Evolutionary conservation across 30 jellyfish, hydroid and myxozoan genomes (phyloP).

Genomic region (Pseudorhiza aurosa): DNA sequence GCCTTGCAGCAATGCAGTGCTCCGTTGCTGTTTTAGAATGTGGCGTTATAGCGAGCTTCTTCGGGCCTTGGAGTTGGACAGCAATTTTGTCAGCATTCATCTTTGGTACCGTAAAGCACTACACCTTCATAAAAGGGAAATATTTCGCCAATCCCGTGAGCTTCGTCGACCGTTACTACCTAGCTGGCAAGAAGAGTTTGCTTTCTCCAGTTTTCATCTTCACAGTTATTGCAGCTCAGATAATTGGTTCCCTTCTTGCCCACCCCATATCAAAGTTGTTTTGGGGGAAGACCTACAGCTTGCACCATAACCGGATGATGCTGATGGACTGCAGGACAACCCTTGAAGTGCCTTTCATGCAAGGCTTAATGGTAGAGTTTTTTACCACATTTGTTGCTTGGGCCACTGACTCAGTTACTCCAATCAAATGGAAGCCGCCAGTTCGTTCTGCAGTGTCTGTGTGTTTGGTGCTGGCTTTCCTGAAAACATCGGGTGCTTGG

Average conservation of each 20-base stretch:
- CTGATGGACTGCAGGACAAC: conserved; percentile 66
- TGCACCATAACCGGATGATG: conserved; percentile 32
- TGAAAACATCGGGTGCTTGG: conserved; percentile 90
- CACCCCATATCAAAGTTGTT: conserved; percentile 59
- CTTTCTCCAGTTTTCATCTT: conserved; percentile 33
- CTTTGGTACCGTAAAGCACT: conserved; percentile 50
- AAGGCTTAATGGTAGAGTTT: conserved; percentile 67
- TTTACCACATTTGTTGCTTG: conserved; percentile 60
- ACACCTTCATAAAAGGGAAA: conserved; percentile 35
- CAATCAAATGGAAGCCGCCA: conserved; percentile 73
- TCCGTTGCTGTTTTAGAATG: conserved; percentile 59
- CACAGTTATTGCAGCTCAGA: conserved; percentile 39
- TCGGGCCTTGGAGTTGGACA: conserved; percentile 41
- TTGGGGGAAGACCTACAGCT: conserved; percentile 72
- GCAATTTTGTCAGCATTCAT: conserved; percentile 22
- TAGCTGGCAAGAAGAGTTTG: conserved; percentile 7
- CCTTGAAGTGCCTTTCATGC: conserved; percentile 49
- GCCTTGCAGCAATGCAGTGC: conserved; percentile 56
- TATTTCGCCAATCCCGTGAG: conserved; percentile 62
- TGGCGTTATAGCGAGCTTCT: conserved; percentile 49
- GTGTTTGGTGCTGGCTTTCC: conserved; percentile 40
- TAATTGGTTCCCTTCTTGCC: conserved; percentile 59
- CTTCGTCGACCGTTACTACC: conserved; percentile 60
- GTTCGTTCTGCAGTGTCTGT: conserved; percentile 68
- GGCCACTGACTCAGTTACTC: conserved; percentile 62